Conservation (phyloP, 2,888 invertebrate species). For the Lasioglossum zephyrum region DNA sequence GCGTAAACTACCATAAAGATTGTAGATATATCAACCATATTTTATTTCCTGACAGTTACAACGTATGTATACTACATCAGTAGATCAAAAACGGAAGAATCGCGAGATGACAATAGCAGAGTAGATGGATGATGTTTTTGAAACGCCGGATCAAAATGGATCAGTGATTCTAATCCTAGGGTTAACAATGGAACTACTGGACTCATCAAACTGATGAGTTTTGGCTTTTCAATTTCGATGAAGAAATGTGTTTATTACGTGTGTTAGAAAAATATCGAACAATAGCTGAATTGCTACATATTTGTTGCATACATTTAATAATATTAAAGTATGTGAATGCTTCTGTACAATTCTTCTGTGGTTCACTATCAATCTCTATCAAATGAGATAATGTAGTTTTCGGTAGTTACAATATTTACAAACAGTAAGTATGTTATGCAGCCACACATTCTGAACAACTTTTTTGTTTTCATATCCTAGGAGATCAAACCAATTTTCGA, state of each 20-base stretch:
- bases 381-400: too few relatives aligned
- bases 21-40: background rate
- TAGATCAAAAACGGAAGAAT: background rate
- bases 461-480: too few relatives aligned
- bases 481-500: too few relatives aligned
- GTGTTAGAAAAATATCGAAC: background rate
- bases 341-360: background rate
- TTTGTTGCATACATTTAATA: background rate
- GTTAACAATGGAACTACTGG: background rate
- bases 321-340: background rate
- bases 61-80: background rate
- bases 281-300: background rate
- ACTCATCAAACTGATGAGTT: background rate
- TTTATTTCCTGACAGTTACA: background rate
- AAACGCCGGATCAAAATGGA: background rate
- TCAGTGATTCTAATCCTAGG: background rate
- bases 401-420: too few relatives aligned
- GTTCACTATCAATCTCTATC: background rate
- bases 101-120: background rate
- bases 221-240: background rate
- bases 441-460: too few relatives aligned
- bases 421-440: too few relatives aligned
- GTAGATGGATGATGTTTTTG: background rate
- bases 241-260: background rate
- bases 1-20: background rate